A percentile compares a stretch with the other conserved stretches of the same genome.
phyloP scores from a whole-genome alignment of 1,140 invertebrate species.

The Gonioctena quinquepunctata region DNA sequence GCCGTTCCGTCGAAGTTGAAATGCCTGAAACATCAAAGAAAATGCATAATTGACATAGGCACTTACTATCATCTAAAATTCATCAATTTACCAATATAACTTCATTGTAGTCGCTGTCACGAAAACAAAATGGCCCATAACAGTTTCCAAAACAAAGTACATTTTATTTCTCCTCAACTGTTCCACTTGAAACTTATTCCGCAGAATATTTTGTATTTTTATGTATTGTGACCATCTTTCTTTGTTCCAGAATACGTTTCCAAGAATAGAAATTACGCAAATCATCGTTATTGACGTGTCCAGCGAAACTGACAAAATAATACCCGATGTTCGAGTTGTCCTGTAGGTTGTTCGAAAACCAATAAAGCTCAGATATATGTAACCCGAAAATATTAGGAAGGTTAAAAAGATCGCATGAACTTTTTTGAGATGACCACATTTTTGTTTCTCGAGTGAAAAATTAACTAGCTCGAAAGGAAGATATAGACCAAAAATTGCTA shows the following conservation, averaged over 20 bases:
- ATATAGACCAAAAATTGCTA: neutral
- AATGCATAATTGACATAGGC: neutral
- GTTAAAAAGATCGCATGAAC: neutral
- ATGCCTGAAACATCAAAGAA: constrained; percentile 1
- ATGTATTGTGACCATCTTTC: neutral
- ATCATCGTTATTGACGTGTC: constrained; percentile 1
- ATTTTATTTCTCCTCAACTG: neutral
- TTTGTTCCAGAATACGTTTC: constrained; percentile 16
- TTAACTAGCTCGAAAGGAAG: neutral
- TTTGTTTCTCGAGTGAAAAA: neutral
- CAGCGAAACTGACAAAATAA: neutral
- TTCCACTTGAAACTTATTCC: neutral
- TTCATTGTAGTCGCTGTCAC: neutral
- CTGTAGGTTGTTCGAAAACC: neutral
- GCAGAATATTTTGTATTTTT: constrained; percentile 8
- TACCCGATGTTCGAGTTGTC: constrained; percentile 1
- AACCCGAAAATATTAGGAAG: neutral
- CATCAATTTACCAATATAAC: neutral
- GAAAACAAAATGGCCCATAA: constrained; percentile 3
- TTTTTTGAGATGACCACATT: neutral
- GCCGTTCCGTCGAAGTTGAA: neutral
- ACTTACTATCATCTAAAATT: neutral
- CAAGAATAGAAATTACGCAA: neutral
- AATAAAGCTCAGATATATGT: neutral
- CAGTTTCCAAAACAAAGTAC: constrained; percentile 1